Conservation (phyloP, 2,113 vertebrate species). For the Apteryx owenii region DNA sequence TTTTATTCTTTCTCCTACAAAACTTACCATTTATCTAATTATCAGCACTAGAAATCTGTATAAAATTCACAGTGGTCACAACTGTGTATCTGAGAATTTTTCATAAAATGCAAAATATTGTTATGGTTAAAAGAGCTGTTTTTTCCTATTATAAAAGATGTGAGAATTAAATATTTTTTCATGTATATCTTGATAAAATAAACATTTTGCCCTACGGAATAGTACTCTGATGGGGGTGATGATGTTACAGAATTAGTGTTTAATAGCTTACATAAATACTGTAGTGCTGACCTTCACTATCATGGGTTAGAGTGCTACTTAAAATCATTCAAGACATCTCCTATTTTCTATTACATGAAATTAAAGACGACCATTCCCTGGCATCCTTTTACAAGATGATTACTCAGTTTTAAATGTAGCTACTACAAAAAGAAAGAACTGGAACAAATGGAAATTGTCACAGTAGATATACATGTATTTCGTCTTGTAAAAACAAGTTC, state of each 20-base stretch:
- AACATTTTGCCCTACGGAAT: neutral
- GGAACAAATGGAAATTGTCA: neutral
- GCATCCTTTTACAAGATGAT: neutral
- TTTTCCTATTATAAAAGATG: neutral
- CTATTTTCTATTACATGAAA: neutral
- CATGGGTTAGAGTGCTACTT: neutral
- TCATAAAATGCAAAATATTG: constrained; percentile 1
- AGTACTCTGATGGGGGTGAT: constrained; percentile 18
- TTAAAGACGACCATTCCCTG: neutral
- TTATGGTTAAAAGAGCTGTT: neutral
- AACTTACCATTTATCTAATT: neutral
- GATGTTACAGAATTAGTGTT: neutral
- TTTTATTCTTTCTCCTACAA: neutral
- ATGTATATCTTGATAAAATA: neutral
- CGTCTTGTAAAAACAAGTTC: neutral
- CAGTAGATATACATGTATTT: neutral
- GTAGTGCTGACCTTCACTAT: neutral
- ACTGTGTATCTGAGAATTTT: neutral
- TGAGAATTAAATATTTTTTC: neutral
- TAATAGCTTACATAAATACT: constrained; percentile 15
- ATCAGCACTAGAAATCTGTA: neutral
- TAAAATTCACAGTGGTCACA: neutral
- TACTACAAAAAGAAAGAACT: neutral
- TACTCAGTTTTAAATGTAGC: neutral
- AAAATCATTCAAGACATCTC: constrained; percentile 3